phyloP scores from a whole-genome alignment of 2,888 invertebrate species.

The Dasysyrphus tricinctus region DNA sequence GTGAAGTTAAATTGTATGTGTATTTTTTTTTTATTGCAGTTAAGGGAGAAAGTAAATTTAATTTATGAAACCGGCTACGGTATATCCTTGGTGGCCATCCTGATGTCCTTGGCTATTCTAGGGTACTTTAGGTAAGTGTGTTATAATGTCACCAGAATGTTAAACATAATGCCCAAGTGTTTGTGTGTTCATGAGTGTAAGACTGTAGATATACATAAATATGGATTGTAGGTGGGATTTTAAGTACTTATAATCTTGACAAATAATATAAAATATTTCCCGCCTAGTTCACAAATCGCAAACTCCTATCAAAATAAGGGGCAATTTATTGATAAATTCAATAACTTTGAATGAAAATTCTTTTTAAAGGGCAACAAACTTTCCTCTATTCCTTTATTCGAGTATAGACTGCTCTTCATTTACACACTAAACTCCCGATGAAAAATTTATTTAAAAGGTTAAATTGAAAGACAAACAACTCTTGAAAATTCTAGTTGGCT shows the following conservation, averaged over 20 bases:
- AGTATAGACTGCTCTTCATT: neutral
- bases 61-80: conserved; percentile 94
- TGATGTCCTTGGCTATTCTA: conserved; percentile 92
- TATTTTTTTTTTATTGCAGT: conserved; percentile 84
- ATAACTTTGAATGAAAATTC: neutral
- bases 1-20: too few species aligned
- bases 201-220: too few species aligned
- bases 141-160: conserved; percentile 64
- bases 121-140: conserved; percentile 93
- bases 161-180: too few species aligned
- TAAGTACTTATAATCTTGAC: neutral
- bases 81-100: conserved; percentile 92
- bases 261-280: too few species aligned
- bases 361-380: neutral
- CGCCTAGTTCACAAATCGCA: too few species aligned
- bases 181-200: neutral
- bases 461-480: conserved; percentile 34
- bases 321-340: too few species aligned
- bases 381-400: neutral
- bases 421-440: neutral
- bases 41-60: conserved; percentile 88
- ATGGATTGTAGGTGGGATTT: neutral
- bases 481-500: neutral
- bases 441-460: conserved; percentile 25
- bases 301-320: too few species aligned